A percentile compares a stretch with the other conserved stretches of the same genome.
Evolutionary conservation across 2,888 invertebrate genomes (phyloP).

Genomic region (Drosophila multiciliata): DNA sequence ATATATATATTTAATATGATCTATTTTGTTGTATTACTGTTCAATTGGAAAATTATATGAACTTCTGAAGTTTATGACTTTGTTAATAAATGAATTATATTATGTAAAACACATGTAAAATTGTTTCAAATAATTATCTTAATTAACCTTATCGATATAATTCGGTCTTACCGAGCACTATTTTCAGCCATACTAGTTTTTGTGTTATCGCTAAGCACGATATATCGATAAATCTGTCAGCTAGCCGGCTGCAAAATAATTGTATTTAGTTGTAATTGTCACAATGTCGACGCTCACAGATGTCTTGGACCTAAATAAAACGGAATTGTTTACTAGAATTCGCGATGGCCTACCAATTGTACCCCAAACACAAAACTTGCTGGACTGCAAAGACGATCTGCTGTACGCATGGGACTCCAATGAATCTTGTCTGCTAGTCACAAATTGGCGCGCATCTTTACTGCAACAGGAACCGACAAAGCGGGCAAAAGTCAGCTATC

Average conservation of each 20-base stretch:
- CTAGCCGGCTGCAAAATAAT: constrained; percentile 23
- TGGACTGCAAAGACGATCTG: constrained; percentile 87
- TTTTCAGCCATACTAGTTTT: too few species aligned
- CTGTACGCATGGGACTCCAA: constrained; percentile 88
- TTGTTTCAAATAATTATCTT: not conserved
- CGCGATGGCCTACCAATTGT: constrained; percentile 86
- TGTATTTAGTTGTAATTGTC: constrained; percentile 25
- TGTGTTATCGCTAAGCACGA: not conserved
- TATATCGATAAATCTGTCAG: constrained; percentile 10
- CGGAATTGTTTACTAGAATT: constrained; percentile 86
- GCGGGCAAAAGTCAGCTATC: constrained; percentile 77
- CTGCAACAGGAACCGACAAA: constrained; percentile 65
- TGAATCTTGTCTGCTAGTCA: constrained; percentile 86
- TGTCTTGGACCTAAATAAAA: constrained; percentile 86
- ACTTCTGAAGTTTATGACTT: not conserved
- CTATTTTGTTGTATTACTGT: not conserved
- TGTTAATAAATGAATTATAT: not conserved
- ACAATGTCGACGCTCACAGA: constrained; percentile 86
- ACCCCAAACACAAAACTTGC: constrained; percentile 86
- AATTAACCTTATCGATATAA: not conserved
- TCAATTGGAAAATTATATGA: not conserved
- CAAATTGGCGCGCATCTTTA: constrained; percentile 86
- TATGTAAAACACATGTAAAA: not conserved
- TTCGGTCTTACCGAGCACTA: not conserved
- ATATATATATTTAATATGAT: not conserved